Base-by-base conservation (phyloP, 2,113 vertebrate genomes). In the Nothoprocta pentlandii region DNA sequence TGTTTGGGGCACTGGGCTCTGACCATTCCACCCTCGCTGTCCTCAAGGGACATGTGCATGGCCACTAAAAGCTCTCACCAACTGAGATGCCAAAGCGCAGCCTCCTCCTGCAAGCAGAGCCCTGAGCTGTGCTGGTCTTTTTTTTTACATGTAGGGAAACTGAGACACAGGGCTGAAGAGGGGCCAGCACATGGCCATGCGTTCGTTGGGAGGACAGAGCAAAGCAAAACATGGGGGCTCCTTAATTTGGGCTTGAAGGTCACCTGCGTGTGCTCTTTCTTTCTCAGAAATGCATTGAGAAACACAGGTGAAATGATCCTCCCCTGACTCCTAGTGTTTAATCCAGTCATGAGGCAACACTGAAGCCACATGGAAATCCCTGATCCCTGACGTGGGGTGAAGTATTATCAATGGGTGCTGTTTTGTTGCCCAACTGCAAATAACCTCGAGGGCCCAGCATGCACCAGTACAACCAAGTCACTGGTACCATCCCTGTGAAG, bases 21-120 rank as follows among this genome's bases (percentile, higher is more conserved):
- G 42, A 8, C 58, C 69, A 58, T 47, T 67, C 62, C 13, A 34
- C 26, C n/a, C 64, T 69, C 36, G 30, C 12, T 9, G 46, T 58
- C 23, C 67, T 51, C 1, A 1, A 1, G 1, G 7, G 30, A 58
- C 54, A 56, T 30, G 16, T 41, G 46, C 34, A 36, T 17, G 47
- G 12, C 4, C 59, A 91, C 6, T 75, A 81, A 17, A 47, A 22
- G 32, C 15, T 44, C 32, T 41, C 26, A 30, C 42, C 68, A 56
- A 68, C 23, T 49, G 64, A 12, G 1, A 1, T 10, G 22, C 74
- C 58, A 26, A 10, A 70, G 51, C 46, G 39, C 3, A 3, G 25
- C 20, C 21, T 54, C 41, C 34, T 3, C 5, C 0, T 1, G 1
- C 23, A 54, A 6, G 2, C 2, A 6, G 46, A n/a, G 39, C 56